Evolutionary conservation across 2,113 vertebrate species (phyloP).

Genomic region (Oostethus manadensis): DNA sequence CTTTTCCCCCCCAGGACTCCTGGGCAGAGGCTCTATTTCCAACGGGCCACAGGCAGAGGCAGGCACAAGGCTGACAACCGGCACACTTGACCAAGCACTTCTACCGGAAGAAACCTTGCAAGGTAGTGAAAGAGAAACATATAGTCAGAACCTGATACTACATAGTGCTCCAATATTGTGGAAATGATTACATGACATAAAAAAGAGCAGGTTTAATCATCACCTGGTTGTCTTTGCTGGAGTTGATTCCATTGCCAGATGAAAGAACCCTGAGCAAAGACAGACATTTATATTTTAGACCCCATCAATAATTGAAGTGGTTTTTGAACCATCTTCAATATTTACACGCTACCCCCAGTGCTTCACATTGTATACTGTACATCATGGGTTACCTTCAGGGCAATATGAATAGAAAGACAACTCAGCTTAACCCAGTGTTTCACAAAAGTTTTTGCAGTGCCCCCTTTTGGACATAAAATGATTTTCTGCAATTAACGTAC

Average conservation of each 20-base stretch:
- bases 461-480: too few relatives aligned
- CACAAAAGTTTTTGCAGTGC: too few relatives aligned
- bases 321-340: neutral
- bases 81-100: conserved; percentile 56
- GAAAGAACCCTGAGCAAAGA: conserved; percentile 37
- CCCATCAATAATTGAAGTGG: neutral
- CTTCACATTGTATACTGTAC: neutral
- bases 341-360: neutral
- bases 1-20: conserved; percentile 79
- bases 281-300: conserved; percentile 1
- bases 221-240: conserved; percentile 75
- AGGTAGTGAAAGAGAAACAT: neutral
- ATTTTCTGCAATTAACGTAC: too few relatives aligned
- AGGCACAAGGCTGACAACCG: conserved; percentile 53
- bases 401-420: neutral
- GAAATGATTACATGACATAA: neutral
- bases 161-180: conserved; percentile 1
- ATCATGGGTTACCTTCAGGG: neutral
- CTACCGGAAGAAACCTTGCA: conserved; percentile 36
- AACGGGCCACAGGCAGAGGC: conserved; percentile 73
- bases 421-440: neutral
- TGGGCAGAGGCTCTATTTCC: conserved; percentile 83
- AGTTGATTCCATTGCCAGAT: conserved; percentile 71
- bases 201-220: neutral
- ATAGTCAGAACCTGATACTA: neutral